Evolutionary conservation across 2,113 vertebrate species (phyloP).

Genomic region (Pipa parva): DNA sequence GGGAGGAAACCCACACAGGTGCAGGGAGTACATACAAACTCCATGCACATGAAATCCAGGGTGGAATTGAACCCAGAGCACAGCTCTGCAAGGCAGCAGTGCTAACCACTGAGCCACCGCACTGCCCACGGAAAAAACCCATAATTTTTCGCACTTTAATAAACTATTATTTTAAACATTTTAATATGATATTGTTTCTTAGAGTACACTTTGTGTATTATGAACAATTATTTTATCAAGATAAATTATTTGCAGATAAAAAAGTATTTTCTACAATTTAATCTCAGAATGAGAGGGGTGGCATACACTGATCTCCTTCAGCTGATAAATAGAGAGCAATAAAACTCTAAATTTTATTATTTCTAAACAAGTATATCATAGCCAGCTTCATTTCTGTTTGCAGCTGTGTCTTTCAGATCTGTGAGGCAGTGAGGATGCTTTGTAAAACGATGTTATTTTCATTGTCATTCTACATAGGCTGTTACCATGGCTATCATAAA

Average conservation of each 20-base stretch:
- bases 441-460: constrained; percentile 18
- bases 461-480: constrained; percentile 14
- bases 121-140: too few relatives aligned
- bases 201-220: background rate
- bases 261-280: background rate
- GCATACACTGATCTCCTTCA: background rate
- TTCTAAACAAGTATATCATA: constrained; percentile 17
- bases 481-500: constrained; percentile 15
- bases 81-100: too few relatives aligned
- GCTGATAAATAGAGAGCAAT: background rate
- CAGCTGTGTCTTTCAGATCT: constrained; percentile 24
- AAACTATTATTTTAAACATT: too few relatives aligned
- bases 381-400: constrained; percentile 2
- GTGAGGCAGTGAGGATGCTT: background rate
- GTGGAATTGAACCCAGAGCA: too few relatives aligned
- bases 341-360: background rate
- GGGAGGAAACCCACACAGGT: too few relatives aligned
- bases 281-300: background rate
- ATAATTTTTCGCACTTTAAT: too few relatives aligned
- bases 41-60: too few relatives aligned
- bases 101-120: too few relatives aligned
- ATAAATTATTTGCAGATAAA: background rate
- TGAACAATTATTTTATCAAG: background rate
- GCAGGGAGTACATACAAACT: too few relatives aligned
- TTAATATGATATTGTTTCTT: background rate